phyloP scores from a whole-genome alignment of 1,140 invertebrate genomes.

The Branchinecta lynchi region DNA sequence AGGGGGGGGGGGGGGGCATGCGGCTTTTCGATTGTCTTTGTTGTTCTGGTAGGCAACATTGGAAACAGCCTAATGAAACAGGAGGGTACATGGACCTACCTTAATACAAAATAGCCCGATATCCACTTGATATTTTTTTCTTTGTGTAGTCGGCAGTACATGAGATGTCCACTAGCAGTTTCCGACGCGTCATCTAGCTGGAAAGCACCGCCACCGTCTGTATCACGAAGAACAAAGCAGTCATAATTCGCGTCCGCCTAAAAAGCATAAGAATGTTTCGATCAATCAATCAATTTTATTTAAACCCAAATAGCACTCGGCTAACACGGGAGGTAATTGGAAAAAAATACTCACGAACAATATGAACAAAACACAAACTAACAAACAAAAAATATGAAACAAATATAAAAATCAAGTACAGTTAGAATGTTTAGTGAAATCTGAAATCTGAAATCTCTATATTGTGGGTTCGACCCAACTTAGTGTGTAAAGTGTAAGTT shows the following conservation, averaged over 20 bases:
- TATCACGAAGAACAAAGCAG: neutral
- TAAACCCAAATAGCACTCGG: neutral
- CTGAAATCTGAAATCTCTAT: too few species aligned
- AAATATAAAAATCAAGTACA: too few species aligned
- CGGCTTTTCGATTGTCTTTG: too few species aligned
- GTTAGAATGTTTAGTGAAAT: too few species aligned
- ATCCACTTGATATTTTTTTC: neutral
- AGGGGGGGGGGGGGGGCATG: too few species aligned
- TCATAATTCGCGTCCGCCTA: neutral
- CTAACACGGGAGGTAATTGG: neutral
- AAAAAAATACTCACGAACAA: neutral
- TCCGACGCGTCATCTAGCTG: neutral
- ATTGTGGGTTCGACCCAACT: too few species aligned
- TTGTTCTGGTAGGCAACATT: too few species aligned
- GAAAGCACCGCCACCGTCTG: neutral
- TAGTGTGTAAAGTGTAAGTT: too few species aligned
- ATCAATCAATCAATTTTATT: neutral
- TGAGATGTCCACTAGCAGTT: neutral
- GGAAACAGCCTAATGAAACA: too few species aligned
- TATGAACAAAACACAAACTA: neutral
- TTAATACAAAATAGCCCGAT: neutral
- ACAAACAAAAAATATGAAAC: neutral
- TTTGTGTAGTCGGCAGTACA: slow-evolving; percentile 7
- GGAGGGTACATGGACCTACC: neutral
- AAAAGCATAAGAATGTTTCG: neutral